A percentile compares a stretch with the other conserved stretches of the same genome.
phyloP scores from a whole-genome alignment of 2,797 vertebrate genomes.

The Hypotaenidia okinawae region DNA sequence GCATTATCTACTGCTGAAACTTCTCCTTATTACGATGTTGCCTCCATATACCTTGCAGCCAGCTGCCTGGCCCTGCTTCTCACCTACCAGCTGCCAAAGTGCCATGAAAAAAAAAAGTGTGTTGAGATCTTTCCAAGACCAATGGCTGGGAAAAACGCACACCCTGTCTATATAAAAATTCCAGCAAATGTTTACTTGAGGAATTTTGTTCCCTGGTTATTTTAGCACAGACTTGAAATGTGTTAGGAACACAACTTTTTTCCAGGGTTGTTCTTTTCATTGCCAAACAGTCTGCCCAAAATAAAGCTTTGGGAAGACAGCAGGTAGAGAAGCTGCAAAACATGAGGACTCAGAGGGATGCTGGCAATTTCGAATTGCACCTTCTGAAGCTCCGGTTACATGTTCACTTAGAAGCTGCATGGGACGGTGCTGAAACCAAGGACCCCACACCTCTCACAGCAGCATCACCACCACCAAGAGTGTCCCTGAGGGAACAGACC shows the following conservation, averaged over 20 bases:
- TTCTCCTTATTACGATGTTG: neutral
- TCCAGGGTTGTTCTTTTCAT: neutral
- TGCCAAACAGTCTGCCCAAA: neutral
- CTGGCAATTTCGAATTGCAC: neutral
- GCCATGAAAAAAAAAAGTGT: neutral
- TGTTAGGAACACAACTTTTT: neutral
- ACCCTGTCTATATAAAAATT: neutral
- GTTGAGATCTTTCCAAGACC: neutral
- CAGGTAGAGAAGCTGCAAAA: neutral
- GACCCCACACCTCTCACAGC: accelerated
- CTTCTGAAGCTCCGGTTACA: neutral
- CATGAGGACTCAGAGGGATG: accelerated
- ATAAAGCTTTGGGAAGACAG: neutral
- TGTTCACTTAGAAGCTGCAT: accelerated
- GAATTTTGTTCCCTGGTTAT: neutral
- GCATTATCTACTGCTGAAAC: neutral
- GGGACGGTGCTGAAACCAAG: neutral
- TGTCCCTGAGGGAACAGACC: neutral
- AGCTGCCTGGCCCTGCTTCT: neutral
- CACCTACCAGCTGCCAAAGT: neutral
- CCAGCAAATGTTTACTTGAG: neutral
- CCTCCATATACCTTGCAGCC: neutral
- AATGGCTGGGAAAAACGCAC: neutral
- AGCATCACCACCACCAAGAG: neutral
- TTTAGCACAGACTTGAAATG: conserved; percentile 7